Conservation (phyloP, 2,888 invertebrate genomes). For the Linyphia triangularis region DNA sequence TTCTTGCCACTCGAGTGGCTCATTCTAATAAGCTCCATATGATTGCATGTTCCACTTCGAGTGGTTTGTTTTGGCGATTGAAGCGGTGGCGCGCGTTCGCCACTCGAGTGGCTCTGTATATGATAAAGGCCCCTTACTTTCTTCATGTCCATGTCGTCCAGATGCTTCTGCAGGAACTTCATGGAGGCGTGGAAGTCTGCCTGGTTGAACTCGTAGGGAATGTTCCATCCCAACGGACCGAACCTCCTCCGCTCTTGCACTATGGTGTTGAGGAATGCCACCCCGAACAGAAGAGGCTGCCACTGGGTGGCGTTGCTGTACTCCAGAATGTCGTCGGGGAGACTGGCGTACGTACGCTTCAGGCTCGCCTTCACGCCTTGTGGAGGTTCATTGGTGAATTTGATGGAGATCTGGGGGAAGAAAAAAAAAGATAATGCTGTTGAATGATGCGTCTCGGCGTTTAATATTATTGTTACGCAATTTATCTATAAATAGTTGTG, state of each 20-base stretch:
- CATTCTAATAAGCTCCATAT: too few species aligned
- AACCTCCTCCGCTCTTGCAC: conserved; percentile 97
- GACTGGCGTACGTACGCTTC: conserved; percentile 93
- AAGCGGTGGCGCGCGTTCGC: background rate
- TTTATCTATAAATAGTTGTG: too few species aligned
- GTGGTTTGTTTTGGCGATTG: too few species aligned
- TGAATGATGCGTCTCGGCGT: too few species aligned
- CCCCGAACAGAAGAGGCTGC: conserved; percentile 95
- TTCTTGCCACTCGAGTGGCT: too few species aligned
- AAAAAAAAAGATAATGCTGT: too few species aligned
- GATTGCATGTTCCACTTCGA: too few species aligned
- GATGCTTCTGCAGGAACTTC: conserved; percentile 96
- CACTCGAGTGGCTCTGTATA: background rate
- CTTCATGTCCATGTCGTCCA: conserved; percentile 97
- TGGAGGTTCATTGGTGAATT: conserved; percentile 98
- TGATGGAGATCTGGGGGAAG: conserved; percentile 91
- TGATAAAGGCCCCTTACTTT: conserved; percentile 82
- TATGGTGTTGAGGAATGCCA: conserved; percentile 96
- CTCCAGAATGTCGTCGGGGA: conserved; percentile 93
- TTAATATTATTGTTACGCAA: too few species aligned
- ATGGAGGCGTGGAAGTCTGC: conserved; percentile 97
- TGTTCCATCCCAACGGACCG: conserved; percentile 97
- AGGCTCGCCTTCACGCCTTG: conserved; percentile 96
- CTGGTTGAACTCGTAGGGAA: conserved; percentile 98
- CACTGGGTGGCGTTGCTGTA: conserved; percentile 94